Evolutionary conservation across 2,888 invertebrate species (phyloP).

Genomic region (Dynastes tityus): DNA sequence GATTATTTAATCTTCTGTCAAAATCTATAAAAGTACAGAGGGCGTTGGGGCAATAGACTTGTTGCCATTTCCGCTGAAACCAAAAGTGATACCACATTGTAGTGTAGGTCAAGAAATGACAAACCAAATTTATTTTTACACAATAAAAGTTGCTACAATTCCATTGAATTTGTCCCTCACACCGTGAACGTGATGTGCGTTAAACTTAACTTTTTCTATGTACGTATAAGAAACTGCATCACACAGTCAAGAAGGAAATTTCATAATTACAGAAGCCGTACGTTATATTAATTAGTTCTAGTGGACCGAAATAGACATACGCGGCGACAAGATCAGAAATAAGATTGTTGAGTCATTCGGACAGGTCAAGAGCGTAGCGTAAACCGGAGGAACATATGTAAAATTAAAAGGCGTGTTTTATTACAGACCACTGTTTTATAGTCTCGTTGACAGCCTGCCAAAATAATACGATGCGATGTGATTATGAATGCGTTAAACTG

Average conservation of each 20-base stretch:
- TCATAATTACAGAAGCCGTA: constrained; percentile 20
- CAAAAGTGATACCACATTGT: too few species aligned
- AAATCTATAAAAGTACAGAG: too few species aligned
- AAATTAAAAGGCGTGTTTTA: constrained; percentile 40
- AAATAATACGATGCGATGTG: constrained; percentile 28
- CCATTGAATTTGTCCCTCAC: too few species aligned
- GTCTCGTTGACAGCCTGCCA: constrained; percentile 41
- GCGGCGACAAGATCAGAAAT: constrained; percentile 29
- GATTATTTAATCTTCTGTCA: too few species aligned
- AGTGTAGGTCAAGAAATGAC: too few species aligned
- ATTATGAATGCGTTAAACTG: constrained; percentile 36
- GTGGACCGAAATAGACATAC: constrained; percentile 25
- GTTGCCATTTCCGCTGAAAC: too few species aligned
- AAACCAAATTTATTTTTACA: too few species aligned
- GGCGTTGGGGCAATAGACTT: too few species aligned
- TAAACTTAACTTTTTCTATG: not conserved
- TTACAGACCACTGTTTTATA: constrained; percentile 38
- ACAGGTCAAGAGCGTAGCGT: constrained; percentile 27
- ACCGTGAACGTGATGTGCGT: too few species aligned
- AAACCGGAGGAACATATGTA: constrained; percentile 21
- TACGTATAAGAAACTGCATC: too few species aligned
- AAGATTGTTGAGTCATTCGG: constrained; percentile 26
- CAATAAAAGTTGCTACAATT: too few species aligned
- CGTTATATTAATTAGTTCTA: constrained; percentile 21
- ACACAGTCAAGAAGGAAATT: constrained; percentile 12